These are phyloP conservation scores for Corythaeola cristata DNA, from an alignment of 2,113 vertebrate genomes.

Conservation along the genomic window DNA sequence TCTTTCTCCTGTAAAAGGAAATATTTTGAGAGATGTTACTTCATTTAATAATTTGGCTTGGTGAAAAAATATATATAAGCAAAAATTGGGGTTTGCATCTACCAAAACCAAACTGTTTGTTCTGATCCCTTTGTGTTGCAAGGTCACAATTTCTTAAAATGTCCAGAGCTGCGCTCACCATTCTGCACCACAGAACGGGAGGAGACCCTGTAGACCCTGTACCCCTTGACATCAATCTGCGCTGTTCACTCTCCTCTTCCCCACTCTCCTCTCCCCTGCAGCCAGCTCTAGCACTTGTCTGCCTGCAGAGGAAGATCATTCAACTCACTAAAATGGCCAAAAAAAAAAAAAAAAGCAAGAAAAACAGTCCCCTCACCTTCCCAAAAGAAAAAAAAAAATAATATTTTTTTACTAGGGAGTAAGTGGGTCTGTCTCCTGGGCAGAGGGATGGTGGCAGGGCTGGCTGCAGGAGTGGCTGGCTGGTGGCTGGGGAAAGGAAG, in stretches of 20 bases:
- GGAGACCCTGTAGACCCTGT: not conserved
- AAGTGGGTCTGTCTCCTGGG: not conserved
- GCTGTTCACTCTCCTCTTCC: not conserved
- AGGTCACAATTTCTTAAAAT: not conserved
- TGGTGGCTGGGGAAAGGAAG: not conserved
- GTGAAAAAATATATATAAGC: not conserved
- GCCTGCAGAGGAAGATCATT: not conserved
- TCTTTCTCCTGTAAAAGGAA: not conserved
- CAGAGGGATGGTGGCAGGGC: not conserved
- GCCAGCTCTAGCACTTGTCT: not conserved
- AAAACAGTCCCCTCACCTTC: not conserved
- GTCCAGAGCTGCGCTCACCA: not conserved
- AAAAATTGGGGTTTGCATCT: not conserved
- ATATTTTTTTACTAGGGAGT: not conserved
- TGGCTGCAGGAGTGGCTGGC: not conserved
- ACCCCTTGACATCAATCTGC: not conserved
- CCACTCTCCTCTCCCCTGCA: not conserved
- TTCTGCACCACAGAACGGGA: not conserved
- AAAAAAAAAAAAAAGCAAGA: not conserved
- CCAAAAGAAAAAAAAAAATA: not conserved
- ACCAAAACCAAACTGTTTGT: not conserved
- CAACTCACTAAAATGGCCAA: fast-evolving
- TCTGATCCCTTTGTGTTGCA: not conserved
- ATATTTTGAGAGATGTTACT: not conserved
- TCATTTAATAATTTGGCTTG: not conserved